phyloP scores from a whole-genome alignment of 2,797 vertebrate species.

The Pogoniulus pusillus region DNA sequence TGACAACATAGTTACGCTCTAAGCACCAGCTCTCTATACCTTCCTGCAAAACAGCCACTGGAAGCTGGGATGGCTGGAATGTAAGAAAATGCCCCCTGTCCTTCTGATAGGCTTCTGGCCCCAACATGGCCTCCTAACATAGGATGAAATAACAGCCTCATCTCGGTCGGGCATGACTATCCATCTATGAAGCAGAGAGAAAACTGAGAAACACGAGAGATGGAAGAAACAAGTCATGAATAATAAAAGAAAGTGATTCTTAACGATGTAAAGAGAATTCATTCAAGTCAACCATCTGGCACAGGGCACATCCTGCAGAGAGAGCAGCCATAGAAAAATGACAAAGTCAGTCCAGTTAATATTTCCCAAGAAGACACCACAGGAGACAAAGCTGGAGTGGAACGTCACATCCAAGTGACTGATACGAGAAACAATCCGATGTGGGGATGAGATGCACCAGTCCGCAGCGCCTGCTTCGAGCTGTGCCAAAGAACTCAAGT shows the following conservation, averaged over 20 bases:
- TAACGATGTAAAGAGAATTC: constrained; percentile 55
- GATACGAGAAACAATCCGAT: neutral
- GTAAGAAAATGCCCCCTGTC: constrained; percentile 13
- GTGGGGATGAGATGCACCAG: neutral
- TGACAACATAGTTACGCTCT: neutral
- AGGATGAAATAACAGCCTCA: constrained; percentile 27
- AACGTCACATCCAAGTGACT: neutral
- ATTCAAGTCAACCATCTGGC: constrained; percentile 67
- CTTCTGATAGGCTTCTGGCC: neutral
- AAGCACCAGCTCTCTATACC: neutral
- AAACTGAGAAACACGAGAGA: constrained; percentile 52
- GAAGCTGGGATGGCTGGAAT: neutral
- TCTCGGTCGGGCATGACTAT: constrained; percentile 19
- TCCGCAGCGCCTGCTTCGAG: neutral
- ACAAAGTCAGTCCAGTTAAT: constrained; percentile 33
- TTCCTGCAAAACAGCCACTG: neutral
- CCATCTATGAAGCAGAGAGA: neutral
- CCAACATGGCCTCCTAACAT: neutral
- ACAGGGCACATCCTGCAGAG: constrained; percentile 56
- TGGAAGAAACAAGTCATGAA: constrained; percentile 63
- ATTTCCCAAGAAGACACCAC: constrained; percentile 49
- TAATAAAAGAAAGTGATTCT: constrained; percentile 63
- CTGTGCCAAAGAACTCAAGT: neutral
- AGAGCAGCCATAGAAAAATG: constrained; percentile 54
- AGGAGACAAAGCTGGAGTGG: constrained; percentile 4